Percentiles rank a stretch among this genome's conserved stretches.
Conservation (phyloP, 2,113 vertebrate species). For the Mustela nigripes region DNA sequence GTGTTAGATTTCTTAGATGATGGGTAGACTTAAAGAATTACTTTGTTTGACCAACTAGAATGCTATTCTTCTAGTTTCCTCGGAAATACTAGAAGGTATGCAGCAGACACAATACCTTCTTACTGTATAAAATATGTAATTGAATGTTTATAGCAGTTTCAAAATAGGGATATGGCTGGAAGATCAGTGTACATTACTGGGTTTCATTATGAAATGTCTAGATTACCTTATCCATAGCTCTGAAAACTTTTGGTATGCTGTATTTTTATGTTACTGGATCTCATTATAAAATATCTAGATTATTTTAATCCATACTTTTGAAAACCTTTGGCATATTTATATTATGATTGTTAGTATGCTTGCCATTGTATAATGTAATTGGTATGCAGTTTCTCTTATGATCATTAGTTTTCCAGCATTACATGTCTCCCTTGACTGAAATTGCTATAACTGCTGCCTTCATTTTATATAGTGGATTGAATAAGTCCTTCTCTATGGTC, state of each 20-base stretch:
- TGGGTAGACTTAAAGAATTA: neutral
- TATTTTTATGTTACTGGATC: neutral
- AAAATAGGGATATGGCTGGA: neutral
- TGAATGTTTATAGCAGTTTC: neutral
- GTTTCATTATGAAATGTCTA: neutral
- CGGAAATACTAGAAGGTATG: neutral
- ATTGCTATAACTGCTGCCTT: neutral
- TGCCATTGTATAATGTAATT: neutral
- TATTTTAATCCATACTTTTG: neutral
- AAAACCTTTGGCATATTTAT: neutral
- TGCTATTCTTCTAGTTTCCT: neutral
- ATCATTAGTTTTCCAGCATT: slow-evolving; percentile 1
- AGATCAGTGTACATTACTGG: neutral
- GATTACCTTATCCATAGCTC: neutral
- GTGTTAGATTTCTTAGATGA: neutral
- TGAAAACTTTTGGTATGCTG: neutral
- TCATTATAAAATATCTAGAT: neutral
- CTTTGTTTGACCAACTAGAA: neutral
- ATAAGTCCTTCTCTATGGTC: neutral
- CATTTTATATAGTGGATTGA: neutral
- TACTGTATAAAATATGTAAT: neutral
- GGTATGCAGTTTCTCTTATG: neutral
- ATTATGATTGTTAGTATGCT: neutral
- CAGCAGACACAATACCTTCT: neutral
- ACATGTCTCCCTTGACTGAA: neutral